Conservation (phyloP, 2,113 vertebrate species). For the Hemiscyllium ocellatum region DNA sequence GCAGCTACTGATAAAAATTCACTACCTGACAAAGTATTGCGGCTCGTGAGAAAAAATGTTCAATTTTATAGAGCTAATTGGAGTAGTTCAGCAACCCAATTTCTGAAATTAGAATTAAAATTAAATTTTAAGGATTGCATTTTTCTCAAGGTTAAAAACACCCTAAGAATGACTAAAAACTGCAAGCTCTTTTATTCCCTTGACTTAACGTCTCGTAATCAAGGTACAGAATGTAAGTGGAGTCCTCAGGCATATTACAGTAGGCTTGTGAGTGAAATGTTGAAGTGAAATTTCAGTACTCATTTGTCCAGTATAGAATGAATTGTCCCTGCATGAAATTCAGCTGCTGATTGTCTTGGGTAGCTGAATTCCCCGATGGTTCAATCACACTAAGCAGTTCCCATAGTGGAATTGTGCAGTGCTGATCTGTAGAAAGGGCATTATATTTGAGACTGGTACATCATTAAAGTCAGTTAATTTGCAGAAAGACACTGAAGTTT, state of each 20-base stretch:
- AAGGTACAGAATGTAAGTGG: neutral
- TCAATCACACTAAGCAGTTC: neutral
- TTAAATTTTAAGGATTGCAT: neutral
- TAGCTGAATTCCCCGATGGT: neutral
- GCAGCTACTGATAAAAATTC: neutral
- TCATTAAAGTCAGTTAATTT: neutral
- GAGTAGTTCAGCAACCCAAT: neutral
- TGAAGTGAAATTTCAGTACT: neutral
- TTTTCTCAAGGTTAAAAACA: neutral
- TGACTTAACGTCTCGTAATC: neutral
- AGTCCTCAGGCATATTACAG: neutral
- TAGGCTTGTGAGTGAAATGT: neutral
- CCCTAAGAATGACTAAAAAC: neutral
- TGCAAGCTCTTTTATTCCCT: neutral
- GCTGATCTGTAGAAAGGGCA: neutral
- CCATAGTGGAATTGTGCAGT: neutral
- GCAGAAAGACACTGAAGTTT: neutral
- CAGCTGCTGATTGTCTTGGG: neutral
- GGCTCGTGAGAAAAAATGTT: neutral
- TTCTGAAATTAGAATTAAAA: slow-evolving; percentile 5
- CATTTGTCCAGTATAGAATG: neutral
- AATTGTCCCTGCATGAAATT: neutral
- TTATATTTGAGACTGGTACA: neutral
- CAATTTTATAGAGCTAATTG: neutral
- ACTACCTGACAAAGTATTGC: neutral